A percentile compares a stretch with the other conserved stretches of the same genome.
Conservation (phyloP, 1,140 invertebrate species). For the Listronotus bonariensis region DNA sequence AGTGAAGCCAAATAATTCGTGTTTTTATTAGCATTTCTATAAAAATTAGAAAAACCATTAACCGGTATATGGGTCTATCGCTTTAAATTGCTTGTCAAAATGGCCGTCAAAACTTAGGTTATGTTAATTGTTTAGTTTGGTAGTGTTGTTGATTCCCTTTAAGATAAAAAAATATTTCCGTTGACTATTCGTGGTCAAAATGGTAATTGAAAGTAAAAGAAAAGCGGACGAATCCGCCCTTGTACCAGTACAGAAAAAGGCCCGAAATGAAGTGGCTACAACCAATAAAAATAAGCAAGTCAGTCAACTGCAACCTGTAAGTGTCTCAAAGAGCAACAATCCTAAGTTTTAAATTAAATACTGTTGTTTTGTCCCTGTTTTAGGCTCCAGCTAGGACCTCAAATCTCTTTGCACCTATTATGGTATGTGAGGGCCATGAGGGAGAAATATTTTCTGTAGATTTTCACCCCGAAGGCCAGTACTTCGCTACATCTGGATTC, state of each 20-base stretch:
- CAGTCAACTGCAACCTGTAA: conserved; percentile 60
- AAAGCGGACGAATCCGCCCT: conserved; percentile 73
- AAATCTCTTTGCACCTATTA: conserved; percentile 89
- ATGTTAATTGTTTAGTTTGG: neutral
- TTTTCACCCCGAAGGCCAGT: conserved; percentile 95
- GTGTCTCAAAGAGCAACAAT: conserved; percentile 36
- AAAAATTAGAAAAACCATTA: no score
- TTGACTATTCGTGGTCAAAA: conserved; percentile 17
- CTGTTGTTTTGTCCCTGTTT: conserved; percentile 27
- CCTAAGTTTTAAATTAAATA: conserved; percentile 39
- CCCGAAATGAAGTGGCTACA: conserved; percentile 70
- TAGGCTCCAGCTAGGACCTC: conserved; percentile 78
- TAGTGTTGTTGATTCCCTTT: neutral
- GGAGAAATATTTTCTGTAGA: conserved; percentile 93
- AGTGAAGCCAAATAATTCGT: no score
- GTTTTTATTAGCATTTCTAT: no score
- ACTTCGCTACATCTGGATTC: conserved; percentile 93
- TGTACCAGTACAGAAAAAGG: conserved; percentile 70
- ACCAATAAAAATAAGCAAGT: conserved; percentile 71
- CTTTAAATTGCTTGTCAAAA: no score
- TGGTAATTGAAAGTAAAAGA: conserved; percentile 65
- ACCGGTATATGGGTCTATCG: no score
- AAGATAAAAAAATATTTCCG: neutral
- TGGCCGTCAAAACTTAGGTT: neutral
- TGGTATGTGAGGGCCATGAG: conserved; percentile 95